These are phyloP conservation scores for Erpobdella octoculata DNA, from an alignment of 2,888 invertebrate species.

Conservation along the genomic window DNA sequence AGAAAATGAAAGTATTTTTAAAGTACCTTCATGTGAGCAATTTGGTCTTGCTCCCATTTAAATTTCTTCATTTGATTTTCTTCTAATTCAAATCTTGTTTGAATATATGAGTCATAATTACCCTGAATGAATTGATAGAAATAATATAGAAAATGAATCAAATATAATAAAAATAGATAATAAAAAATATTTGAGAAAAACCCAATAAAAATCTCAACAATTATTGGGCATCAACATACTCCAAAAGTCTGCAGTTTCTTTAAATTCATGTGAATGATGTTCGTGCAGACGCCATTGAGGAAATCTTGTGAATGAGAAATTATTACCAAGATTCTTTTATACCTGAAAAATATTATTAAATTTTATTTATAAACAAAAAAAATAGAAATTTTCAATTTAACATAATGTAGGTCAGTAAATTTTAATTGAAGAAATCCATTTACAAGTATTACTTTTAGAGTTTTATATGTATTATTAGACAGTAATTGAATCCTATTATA, in stretches of 20 bases:
- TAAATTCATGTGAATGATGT: constrained; percentile 89
- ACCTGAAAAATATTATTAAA: constrained; percentile 57
- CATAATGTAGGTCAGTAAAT: too few species aligned
- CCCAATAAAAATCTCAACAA: not conserved
- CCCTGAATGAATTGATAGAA: constrained; percentile 52
- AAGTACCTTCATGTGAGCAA: constrained; percentile 88
- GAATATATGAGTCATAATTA: constrained; percentile 92
- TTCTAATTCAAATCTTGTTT: constrained; percentile 82
- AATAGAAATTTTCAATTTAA: too few species aligned
- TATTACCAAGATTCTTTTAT: constrained; percentile 89
- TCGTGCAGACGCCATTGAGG: constrained; percentile 82
- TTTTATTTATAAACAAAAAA: not conserved
- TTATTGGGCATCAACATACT: constrained; percentile 54
- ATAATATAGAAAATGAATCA: not conserved
- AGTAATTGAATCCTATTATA: too few species aligned
- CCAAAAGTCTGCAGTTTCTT: constrained; percentile 88
- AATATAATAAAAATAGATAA: not conserved
- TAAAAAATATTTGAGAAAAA: not conserved
- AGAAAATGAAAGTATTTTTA: not conserved
- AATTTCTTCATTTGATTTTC: constrained; percentile 99
- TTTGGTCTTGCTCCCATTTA: constrained; percentile 99
- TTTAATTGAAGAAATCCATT: too few species aligned
- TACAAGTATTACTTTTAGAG: too few species aligned
- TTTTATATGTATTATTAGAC: too few species aligned
- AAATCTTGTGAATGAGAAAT: constrained; percentile 99